A percentile compares a stretch with the other conserved stretches of the same genome.
phyloP scores from a whole-genome alignment of 2,888 invertebrate genomes.

The Eristalinus sepulchralis region DNA sequence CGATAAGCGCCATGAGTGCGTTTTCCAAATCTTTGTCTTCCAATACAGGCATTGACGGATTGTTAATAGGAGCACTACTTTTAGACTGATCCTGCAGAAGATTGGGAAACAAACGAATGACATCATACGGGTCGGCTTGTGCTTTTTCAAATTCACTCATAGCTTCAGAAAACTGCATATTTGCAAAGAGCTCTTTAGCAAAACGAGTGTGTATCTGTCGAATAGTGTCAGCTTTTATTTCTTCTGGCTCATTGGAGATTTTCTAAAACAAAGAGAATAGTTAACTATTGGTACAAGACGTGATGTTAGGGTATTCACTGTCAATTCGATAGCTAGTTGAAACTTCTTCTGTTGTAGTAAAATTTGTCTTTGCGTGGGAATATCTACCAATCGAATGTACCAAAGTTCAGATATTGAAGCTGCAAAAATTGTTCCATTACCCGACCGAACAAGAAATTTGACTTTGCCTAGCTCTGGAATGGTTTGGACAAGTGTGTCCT shows the following conservation, averaged over 20 bases:
- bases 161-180: slow-evolving; percentile 92
- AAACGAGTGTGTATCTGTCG: slow-evolving; percentile 94
- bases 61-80: slow-evolving; percentile 31
- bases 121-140: slow-evolving; percentile 96
- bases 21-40: slow-evolving; percentile 93
- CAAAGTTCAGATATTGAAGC: slow-evolving; percentile 94
- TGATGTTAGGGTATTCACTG: slow-evolving; percentile 84
- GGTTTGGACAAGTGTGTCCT: slow-evolving; percentile 86
- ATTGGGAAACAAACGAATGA: slow-evolving; percentile 96
- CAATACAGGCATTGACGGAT: slow-evolving; percentile 80
- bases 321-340: slow-evolving; percentile 94
- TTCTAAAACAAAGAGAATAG: slow-evolving; percentile 83
- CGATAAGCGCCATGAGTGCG: slow-evolving; percentile 92
- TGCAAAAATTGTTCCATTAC: slow-evolving; percentile 91
- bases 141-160: slow-evolving; percentile 95
- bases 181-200: slow-evolving; percentile 95
- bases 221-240: slow-evolving; percentile 90
- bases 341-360: slow-evolving; percentile 95
- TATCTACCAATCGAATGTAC: slow-evolving; percentile 91
- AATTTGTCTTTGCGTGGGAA: slow-evolving; percentile 91
- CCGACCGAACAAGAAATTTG: slow-evolving; percentile 87
- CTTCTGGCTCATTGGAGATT: slow-evolving; percentile 89
- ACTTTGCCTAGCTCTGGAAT: slow-evolving; percentile 89
- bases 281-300: not conserved
- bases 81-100: slow-evolving; percentile 82